Conservation (phyloP, 2,113 vertebrate species). For the Syngnathoides biaculeatus region DNA sequence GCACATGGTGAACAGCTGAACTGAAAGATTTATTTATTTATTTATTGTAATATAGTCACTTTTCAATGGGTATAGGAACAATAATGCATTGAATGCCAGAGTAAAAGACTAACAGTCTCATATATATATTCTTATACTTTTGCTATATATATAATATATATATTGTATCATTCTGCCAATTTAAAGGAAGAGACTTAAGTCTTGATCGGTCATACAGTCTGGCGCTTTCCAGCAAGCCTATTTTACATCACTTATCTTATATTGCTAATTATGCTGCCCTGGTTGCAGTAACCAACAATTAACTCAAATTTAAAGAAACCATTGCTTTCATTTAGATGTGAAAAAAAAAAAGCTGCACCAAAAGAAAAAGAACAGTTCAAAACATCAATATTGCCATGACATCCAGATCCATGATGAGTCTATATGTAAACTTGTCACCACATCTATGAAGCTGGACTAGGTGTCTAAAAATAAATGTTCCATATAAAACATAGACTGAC, state of each 20-base stretch:
- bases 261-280: not conserved
- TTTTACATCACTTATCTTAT: no score
- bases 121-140: no score
- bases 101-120: not conserved
- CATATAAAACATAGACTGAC: slow-evolving; percentile 36
- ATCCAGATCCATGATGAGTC: not conserved
- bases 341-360: not conserved
- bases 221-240: no score
- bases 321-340: not conserved
- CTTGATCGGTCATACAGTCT: no score
- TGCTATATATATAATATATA: no score
- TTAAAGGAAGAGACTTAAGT: no score
- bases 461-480: slow-evolving; percentile 31
- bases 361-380: not conserved
- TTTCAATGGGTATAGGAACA: slow-evolving; percentile 13
- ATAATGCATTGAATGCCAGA: not conserved
- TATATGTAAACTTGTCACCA: not conserved
- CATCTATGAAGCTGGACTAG: slow-evolving; percentile 25
- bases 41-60: not conserved
- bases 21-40: slow-evolving; percentile 23
- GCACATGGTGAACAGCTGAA: slow-evolving; percentile 15
- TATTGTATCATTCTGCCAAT: no score
- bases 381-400: not conserved
- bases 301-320: not conserved
- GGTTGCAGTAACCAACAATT: not conserved